phyloP scores from a whole-genome alignment of 2,113 vertebrate genomes.

The Hyperopisus bebe region DNA sequence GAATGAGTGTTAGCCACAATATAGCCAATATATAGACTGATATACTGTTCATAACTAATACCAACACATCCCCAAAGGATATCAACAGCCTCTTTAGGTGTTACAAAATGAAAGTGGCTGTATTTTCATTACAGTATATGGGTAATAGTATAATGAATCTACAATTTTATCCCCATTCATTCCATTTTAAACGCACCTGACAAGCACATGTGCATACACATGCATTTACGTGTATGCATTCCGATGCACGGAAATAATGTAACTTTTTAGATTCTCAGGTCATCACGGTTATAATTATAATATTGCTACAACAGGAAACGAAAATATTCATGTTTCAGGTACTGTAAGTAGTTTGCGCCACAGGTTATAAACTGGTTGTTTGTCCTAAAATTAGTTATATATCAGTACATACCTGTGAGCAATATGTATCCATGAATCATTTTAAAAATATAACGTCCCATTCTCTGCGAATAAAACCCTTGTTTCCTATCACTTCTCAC shows the following conservation, averaged over 20 bases:
- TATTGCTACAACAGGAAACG: not conserved
- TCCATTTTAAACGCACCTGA: not conserved
- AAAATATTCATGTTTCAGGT: not conserved
- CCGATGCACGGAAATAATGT: not conserved
- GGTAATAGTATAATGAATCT: not conserved
- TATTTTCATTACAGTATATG: not conserved
- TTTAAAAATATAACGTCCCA: not conserved
- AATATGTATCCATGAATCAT: constrained; percentile 24
- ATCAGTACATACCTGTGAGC: constrained; percentile 24
- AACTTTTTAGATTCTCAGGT: not conserved
- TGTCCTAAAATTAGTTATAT: not conserved
- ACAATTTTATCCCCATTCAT: not conserved
- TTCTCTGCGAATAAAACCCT: not conserved
- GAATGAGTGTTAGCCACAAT: not conserved
- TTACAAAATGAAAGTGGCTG: not conserved
- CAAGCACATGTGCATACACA: not conserved
- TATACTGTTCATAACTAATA: not conserved
- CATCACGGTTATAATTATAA: not conserved
- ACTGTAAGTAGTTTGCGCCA: not conserved
- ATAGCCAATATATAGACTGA: not conserved
- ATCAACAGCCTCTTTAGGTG: not conserved
- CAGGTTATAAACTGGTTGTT: not conserved
- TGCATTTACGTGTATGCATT: no score
- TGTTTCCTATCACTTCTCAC: not conserved
- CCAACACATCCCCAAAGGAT: not conserved